Base-by-base conservation (phyloP, 2,797 vertebrate genomes). In the Xenopus petersii region DNA sequence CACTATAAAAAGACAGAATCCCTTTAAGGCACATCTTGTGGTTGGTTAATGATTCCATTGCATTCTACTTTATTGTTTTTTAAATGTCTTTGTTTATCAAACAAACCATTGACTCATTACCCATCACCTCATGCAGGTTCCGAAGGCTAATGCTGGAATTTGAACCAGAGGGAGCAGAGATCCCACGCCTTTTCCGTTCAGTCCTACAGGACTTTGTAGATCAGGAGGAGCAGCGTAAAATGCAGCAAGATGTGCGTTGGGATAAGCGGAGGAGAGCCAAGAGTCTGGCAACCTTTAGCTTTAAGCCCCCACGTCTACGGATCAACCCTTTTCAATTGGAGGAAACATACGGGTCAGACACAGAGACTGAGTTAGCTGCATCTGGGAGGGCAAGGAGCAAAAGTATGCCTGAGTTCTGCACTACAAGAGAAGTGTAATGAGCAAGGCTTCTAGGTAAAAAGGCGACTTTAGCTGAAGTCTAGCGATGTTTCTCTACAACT, bases 391-490 rank as follows among this genome's bases (percentile, higher is more conserved):
- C 87, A 46, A 85, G 91, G 74, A 94, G 77, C 67, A 79, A 79
- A 33, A 79, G 92, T 83, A 92, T 94, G 93, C 93, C 92, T 24
- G 91, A 93, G 21, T 93, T 93, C 62, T 85, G 80, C 46, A 89
- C 90, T 1, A 87, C 85, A 10, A 63, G 58, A 36, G 75, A 69
- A 15, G 46, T 54, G 5, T 47, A 67, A 36, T 74, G 67, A 56
- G 55, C 12, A 30, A 30, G 26, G 0, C 26, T 30, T 30, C 26
- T 9, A 17, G 55, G 55, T 42, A 42, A 42, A 42, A 42, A 42
- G 36, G 36, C 36, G 3, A 42, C 2, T 42, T 42, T 42, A 42
- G 36, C 2, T 42, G 36, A 30, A 30, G 26, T 30, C 26, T 30
- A 30, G 1, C 1, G 26, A 42, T 42, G 8, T 30, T 30, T 42